Evolutionary conservation across 2,113 vertebrate genomes (phyloP).

Genomic region (Pagrus major): DNA sequence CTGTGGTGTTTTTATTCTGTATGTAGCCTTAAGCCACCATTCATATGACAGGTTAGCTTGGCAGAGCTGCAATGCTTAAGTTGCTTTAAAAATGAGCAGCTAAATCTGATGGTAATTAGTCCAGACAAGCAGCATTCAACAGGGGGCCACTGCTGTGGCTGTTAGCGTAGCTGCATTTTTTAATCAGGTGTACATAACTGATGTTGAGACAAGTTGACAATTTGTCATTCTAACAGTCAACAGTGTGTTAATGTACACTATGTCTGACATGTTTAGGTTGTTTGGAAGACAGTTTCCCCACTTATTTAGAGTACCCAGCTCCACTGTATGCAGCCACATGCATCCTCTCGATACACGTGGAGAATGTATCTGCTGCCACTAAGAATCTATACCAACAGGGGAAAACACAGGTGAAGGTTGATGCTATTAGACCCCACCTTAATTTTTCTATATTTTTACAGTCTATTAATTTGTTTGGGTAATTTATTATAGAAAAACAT

Average conservation of each 20-base stretch:
- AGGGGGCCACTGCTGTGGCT: neutral
- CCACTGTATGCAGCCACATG: neutral
- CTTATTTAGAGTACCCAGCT: too few species aligned
- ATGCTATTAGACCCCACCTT: too few species aligned
- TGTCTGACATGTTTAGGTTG: slow-evolving; percentile 6
- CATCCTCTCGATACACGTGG: neutral
- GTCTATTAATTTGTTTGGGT: too few species aligned
- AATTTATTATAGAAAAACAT: too few species aligned
- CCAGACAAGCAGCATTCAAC: slow-evolving; percentile 21
- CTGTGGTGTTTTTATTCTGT: slow-evolving; percentile 38
- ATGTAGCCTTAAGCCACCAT: slow-evolving; percentile 5
- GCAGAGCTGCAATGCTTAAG: slow-evolving; percentile 36
- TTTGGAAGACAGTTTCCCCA: neutral
- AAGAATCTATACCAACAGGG: neutral
- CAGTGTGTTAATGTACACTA: neutral
- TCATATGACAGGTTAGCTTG: slow-evolving; percentile 21
- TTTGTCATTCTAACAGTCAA: neutral
- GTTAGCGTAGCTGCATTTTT: slow-evolving; percentile 3
- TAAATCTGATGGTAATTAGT: slow-evolving; percentile 51
- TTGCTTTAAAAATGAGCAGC: slow-evolving; percentile 48
- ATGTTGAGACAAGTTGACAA: slow-evolving; percentile 9
- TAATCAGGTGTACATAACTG: neutral
- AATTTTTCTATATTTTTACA: too few species aligned
- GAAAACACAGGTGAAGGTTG: slow-evolving; percentile 12
- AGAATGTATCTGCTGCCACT: neutral